Percentiles rank a stretch among this genome's conserved stretches.
Conservation (phyloP, 2,888 invertebrate genomes). For the Tenthredo notha region DNA sequence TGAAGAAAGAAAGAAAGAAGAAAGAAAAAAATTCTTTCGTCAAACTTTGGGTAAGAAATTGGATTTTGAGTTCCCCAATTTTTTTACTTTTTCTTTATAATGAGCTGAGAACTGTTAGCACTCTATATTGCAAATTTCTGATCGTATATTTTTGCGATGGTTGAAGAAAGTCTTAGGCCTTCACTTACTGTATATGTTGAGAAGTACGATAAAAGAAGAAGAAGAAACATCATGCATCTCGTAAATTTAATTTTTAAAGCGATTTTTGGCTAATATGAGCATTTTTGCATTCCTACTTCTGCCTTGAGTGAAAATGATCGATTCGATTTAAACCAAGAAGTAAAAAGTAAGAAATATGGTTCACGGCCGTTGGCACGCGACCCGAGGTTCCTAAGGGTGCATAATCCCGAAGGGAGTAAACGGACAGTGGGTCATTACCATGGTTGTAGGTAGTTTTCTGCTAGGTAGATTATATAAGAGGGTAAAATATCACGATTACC, state of each 20-base stretch:
- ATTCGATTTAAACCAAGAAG: not conserved
- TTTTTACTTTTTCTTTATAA: slow-evolving; percentile 33
- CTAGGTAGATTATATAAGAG: not conserved
- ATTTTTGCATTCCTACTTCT: not conserved
- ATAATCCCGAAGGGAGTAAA: slow-evolving; percentile 56
- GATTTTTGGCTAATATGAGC: not conserved
- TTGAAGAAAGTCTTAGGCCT: not conserved
- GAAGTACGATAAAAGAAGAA: not conserved
- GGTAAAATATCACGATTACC: not conserved
- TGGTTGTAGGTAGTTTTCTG: slow-evolving; percentile 6
- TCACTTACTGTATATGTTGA: not conserved
- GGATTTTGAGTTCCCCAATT: not conserved
- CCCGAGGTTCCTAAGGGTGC: slow-evolving; percentile 43
- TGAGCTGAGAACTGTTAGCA: not conserved
- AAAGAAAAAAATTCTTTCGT: not conserved
- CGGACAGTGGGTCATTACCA: slow-evolving; percentile 39
- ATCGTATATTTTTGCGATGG: not conserved
- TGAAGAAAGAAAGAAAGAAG: not conserved
- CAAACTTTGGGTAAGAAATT: not conserved
- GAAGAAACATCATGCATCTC: not conserved
- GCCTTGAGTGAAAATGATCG: not conserved
- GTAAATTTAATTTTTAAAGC: not conserved
- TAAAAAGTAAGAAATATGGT: slow-evolving; percentile 36
- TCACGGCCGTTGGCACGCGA: slow-evolving; percentile 53
- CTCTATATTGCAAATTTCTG: not conserved